Evolutionary conservation across 2,888 invertebrate genomes (phyloP), one percentile per base, ranked within the genome.

Genomic region (Asteroscopus sphinx): DNA sequence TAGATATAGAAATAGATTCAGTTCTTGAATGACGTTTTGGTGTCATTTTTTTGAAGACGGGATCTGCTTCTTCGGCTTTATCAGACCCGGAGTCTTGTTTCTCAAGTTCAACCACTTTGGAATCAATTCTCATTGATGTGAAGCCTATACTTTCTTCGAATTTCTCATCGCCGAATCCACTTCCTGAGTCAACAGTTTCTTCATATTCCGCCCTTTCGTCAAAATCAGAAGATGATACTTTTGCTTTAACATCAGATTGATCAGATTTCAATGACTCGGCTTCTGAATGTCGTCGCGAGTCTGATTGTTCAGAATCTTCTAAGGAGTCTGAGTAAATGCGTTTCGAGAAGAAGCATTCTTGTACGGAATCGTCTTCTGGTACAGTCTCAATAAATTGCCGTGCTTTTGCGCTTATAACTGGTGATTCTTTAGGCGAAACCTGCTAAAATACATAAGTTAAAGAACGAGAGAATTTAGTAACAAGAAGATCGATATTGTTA

Each of bases 331-430:
- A 95, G 57, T 95, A 95, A 39, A 95, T 95, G 15, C 94, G 86
- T 75, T 94, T 94, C 0, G 94, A 95, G 68, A 95, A 95, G 81
- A 95, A 95, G 54, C 94, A 94, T 82, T 95, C 94, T 77, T 94
- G 94, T 6, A 94, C 94, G 4, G 94, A 94, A 73, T 94, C 94
- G 75, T 94, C 94, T 84, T 95, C 94, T 4, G 94, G 94, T n/a
- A 94, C 94, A 6, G 94, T 94, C 76, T 95, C 94, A 63, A 95
- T 95, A 63, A 95, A 95, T 60, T 94, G 94, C 0, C 94, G 86
- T 13, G 94, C 94, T 73, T 95, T 95, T 9, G 94, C 93, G 69
- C 94, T 95, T 30, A 95, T 94, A 0, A 93, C 91, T 36, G 94
- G 93, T 1, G 94, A 94, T 65, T 94, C 94, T 80, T 93, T 94